phyloP scores from a whole-genome alignment of 1,140 invertebrate species.

The Drosophila repleta region DNA sequence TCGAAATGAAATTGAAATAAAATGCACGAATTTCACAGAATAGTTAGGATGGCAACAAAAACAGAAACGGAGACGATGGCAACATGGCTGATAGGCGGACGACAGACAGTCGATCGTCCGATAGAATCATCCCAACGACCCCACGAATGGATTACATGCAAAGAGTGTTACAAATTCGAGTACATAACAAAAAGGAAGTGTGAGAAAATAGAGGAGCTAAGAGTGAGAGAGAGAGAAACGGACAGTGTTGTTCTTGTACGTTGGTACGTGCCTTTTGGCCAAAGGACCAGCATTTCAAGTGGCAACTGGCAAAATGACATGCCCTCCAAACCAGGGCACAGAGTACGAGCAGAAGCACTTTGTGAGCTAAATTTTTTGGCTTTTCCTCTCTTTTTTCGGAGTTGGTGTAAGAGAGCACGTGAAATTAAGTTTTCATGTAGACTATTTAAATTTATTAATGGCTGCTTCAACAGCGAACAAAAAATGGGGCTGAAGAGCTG shows the following conservation, averaged over 20 bases:
- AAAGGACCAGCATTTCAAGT: constrained; percentile 61
- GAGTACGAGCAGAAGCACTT: background rate
- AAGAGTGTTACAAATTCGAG: constrained; percentile 69
- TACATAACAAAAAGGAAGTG: constrained; percentile 21
- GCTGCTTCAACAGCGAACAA: constrained; percentile 5
- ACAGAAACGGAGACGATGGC: constrained; percentile 13
- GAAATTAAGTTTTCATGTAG: constrained; percentile 56
- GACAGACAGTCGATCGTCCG: constrained; percentile 42
- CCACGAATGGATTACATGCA: constrained; percentile 58
- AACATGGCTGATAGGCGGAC: constrained; percentile 1
- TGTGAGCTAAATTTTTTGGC: background rate
- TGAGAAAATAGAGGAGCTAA: background rate
- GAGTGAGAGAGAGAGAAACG: background rate
- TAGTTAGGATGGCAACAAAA: constrained; percentile 27
- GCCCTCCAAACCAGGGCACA: background rate
- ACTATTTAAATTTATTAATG: constrained; percentile 57
- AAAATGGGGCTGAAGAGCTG: constrained; percentile 1
- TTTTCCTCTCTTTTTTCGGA: background rate
- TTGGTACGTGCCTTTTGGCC: constrained; percentile 64
- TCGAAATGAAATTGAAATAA: constrained; percentile 78
- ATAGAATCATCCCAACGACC: constrained; percentile 5
- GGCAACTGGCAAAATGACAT: constrained; percentile 43
- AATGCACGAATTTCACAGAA: constrained; percentile 64
- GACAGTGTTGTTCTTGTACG: constrained; percentile 28
- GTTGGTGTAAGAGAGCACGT: constrained; percentile 12